phyloP scores from a whole-genome alignment of 2,888 invertebrate species.

The Agrypnus murinus region DNA sequence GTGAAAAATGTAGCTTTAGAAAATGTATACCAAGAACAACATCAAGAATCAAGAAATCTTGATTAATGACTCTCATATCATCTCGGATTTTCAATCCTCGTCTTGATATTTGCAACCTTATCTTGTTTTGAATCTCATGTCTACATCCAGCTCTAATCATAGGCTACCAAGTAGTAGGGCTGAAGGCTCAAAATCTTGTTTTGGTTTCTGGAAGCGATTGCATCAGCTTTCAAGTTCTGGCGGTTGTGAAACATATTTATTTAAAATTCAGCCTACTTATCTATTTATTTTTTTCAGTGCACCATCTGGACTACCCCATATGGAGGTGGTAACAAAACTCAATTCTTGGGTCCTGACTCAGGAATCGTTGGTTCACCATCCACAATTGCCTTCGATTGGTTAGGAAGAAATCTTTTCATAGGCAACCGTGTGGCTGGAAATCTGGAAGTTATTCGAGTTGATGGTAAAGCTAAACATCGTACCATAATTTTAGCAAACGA shows the following conservation, averaged over 20 bases:
- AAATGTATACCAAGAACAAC: too few relatives aligned
- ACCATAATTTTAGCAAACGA: slow-evolving; percentile 92
- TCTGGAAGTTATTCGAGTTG: slow-evolving; percentile 90
- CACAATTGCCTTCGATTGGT: slow-evolving; percentile 96
- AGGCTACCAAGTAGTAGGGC: too few relatives aligned
- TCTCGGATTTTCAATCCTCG: too few relatives aligned
- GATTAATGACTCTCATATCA: too few relatives aligned
- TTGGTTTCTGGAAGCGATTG: too few relatives aligned
- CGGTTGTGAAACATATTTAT: background rate
- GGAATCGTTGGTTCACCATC: slow-evolving; percentile 95
- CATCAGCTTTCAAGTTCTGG: background rate
- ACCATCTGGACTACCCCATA: slow-evolving; percentile 90
- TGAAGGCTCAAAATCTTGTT: too few relatives aligned
- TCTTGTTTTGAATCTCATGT: too few relatives aligned
- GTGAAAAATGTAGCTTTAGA: too few relatives aligned
- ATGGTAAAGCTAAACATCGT: slow-evolving; percentile 88
- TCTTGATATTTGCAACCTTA: too few relatives aligned
- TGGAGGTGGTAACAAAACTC: slow-evolving; percentile 88
- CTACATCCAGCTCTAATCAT: too few relatives aligned
- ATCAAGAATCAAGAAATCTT: too few relatives aligned
- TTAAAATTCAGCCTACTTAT: background rate
- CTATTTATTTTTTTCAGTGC: slow-evolving; percentile 73
- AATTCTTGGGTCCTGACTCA: slow-evolving; percentile 85
- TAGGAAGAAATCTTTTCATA: slow-evolving; percentile 95
- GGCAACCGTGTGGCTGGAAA: slow-evolving; percentile 93